A percentile compares a stretch with the other conserved stretches of the same genome.
Evolutionary conservation across 2,113 vertebrate species (phyloP).

Genomic region (Thryonomys swinderianus): DNA sequence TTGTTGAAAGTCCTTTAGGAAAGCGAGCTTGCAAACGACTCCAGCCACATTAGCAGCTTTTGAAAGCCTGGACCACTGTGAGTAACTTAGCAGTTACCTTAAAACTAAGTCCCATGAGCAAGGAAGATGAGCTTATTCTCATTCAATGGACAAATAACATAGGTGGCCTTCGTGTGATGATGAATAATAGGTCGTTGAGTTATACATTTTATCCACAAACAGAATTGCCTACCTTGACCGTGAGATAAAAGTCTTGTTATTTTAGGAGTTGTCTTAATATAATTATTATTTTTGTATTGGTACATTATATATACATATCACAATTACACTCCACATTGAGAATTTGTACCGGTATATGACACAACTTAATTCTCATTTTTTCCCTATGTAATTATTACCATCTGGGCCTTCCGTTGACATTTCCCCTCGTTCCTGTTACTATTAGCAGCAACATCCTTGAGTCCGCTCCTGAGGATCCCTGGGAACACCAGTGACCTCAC

Average conservation of each 20-base stretch:
- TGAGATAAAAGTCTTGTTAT: conserved; percentile 64
- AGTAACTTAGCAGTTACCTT: neutral
- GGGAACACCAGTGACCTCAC: conserved; percentile 46
- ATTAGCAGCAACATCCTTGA: conserved; percentile 58
- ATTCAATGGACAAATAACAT: conserved; percentile 70
- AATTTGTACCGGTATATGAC: no score
- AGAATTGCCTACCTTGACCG: conserved; percentile 65
- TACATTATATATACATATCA: no score
- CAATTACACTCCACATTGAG: no score
- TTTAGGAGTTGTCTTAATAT: conserved; percentile 11
- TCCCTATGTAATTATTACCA: no score
- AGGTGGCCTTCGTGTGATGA: conserved; percentile 51
- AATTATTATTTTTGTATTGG: no score
- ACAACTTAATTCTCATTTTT: no score
- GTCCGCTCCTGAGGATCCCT: conserved; percentile 22
- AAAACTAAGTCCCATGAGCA: conserved; percentile 30
- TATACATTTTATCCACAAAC: conserved; percentile 54
- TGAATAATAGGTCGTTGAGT: conserved; percentile 74
- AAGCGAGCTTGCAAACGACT: neutral
- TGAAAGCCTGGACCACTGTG: neutral
- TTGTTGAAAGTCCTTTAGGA: neutral
- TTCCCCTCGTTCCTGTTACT: conserved; percentile 22
- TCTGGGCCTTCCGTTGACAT: conserved; percentile 25
- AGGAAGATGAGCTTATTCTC: conserved; percentile 68
- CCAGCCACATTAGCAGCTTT: neutral